Conservation (phyloP, 2,888 invertebrate species). For the Serripes groenlandicus region DNA sequence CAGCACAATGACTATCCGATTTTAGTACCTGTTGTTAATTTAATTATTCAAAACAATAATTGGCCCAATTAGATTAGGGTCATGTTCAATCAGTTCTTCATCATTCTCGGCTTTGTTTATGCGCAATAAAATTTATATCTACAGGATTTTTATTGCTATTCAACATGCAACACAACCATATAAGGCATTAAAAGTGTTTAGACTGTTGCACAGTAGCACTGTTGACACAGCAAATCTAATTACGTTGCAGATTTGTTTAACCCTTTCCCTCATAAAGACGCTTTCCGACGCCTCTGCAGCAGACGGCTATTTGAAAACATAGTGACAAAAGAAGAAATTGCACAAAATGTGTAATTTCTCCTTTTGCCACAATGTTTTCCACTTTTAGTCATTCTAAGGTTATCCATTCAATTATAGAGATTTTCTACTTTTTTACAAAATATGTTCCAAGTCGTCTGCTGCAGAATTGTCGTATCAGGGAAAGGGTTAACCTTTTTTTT, state of each 20-base stretch:
- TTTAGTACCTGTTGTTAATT: conserved; percentile 2
- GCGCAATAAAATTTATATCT: conserved; percentile 13
- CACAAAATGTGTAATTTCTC: too few relatives aligned
- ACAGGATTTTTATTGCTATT: conserved; percentile 3
- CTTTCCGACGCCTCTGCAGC: too few relatives aligned
- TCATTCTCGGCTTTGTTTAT: neutral
- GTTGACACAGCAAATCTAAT: conserved; percentile 1
- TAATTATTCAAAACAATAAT: conserved; percentile 12
- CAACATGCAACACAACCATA: conserved; percentile 18
- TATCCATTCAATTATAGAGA: too few relatives aligned
- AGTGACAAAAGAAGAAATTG: too few relatives aligned
- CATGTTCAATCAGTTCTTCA: conserved; percentile 8
- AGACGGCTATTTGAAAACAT: too few relatives aligned
- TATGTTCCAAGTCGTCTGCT: too few relatives aligned
- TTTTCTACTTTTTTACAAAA: too few relatives aligned
- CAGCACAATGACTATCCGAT: neutral
- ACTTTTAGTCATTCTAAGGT: too few relatives aligned
- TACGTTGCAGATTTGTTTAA: conserved; percentile 6
- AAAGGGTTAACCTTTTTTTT: too few relatives aligned
- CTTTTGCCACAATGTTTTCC: too few relatives aligned
- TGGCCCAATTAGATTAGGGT: conserved; percentile 18
- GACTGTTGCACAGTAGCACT: conserved; percentile 12
- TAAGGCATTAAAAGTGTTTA: conserved; percentile 10
- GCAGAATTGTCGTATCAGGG: too few relatives aligned
- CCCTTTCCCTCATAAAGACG: too few relatives aligned